These are phyloP conservation scores for Gnathonemus longibarbis DNA, from an alignment of 2,113 vertebrate species.

Conservation along the genomic window DNA sequence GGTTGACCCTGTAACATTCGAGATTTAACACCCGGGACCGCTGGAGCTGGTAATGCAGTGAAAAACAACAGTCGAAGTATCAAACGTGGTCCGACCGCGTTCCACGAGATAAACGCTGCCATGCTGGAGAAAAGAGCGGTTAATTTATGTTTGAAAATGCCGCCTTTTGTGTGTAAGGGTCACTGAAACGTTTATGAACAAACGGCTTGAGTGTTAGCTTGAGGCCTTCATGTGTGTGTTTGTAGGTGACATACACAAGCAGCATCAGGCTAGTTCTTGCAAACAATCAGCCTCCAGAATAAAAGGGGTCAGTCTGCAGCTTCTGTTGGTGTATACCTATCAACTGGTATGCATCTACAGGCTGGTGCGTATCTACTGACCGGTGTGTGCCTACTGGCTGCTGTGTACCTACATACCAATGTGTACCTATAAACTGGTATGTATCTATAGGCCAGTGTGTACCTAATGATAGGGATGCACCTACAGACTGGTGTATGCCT, in stretches of 20 bases:
- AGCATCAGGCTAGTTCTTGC: neutral
- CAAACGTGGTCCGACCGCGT: neutral
- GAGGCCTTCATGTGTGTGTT: neutral
- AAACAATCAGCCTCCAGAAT: neutral
- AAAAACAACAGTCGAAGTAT: constrained; percentile 36
- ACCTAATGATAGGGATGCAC: neutral
- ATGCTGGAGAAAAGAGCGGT: neutral
- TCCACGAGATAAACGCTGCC: constrained; percentile 29
- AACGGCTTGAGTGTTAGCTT: neutral
- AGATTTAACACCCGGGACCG: constrained; percentile 33
- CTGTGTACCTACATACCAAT: too few species aligned
- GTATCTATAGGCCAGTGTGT: too few species aligned
- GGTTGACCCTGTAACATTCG: constrained; percentile 45
- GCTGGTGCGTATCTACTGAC: too few species aligned
- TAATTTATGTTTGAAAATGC: constrained; percentile 22
- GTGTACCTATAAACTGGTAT: too few species aligned
- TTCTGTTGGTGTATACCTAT: neutral
- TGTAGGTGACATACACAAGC: neutral
- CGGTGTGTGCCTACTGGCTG: too few species aligned
- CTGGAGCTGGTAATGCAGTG: constrained; percentile 31
- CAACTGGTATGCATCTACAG: neutral
- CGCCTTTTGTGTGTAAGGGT: neutral
- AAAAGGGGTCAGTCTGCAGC: neutral
- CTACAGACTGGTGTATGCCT: neutral
- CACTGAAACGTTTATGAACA: neutral